Evolutionary conservation across 2,113 vertebrate genomes (phyloP), one percentile per base, ranked within the genome.

Genomic region (Pomatorhinus ruficollis): DNA sequence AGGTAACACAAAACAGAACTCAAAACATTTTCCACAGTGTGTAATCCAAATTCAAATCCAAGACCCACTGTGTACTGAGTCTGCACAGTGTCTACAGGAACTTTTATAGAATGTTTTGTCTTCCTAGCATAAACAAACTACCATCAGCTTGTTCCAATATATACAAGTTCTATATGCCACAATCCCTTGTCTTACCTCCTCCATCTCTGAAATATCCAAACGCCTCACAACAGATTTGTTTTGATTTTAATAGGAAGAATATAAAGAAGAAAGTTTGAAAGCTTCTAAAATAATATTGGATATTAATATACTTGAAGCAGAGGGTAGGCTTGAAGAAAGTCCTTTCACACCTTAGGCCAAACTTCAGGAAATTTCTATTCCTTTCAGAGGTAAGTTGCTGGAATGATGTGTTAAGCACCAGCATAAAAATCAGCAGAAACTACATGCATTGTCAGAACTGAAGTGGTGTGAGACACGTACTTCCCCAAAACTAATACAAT

Each of bases 1-100:
- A 77, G 27, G 54, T 79, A 83, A 96, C 54, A 94, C 27, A 93
- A 80, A 83, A 59, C 94, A 96, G 95, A 93, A 80, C 68, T 64
- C 92, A n/a, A 88, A 95, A 95, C 71, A 49, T 40, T 88, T 90
- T 95, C 82, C 80, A 78, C 28, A 23, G 31, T 66, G 33, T 42
- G 68, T 77, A 90, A 91, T 93, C 27, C 74, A 90, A 90, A 82
- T 57, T 84, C 72, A 80, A 75, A 94, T 75, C 80, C 88, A 94
- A 90, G 50, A 80, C 33, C 50, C 50, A 77, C 40, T 22, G 18
- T 45, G 53, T 45, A 72, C 65, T 66, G 65, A 79, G 92, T 68
- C 93, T 97, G 93, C 83, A 85, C 85, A 94, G 25, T 54, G 87
- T 94, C 87, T 52, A 61, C 45, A 45, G 23, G 47, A 93, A 54